A percentile compares a stretch with the other conserved stretches of the same genome.
Evolutionary conservation across 2,888 invertebrate species (phyloP).

Genomic region (Parnassius glacialis): DNA sequence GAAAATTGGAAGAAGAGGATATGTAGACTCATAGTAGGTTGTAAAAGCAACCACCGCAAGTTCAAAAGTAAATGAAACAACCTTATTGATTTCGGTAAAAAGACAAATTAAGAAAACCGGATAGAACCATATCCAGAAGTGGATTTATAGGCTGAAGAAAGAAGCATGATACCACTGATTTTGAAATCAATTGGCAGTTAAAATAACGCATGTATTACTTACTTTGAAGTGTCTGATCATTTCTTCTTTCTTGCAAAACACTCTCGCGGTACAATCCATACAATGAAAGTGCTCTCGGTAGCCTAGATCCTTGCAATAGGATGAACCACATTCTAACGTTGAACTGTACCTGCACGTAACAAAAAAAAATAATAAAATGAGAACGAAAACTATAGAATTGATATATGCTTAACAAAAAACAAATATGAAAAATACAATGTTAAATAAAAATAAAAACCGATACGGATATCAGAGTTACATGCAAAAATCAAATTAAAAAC

Average conservation of each 20-base stretch:
- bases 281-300: conserved; percentile 98
- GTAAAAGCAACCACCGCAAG: too few relatives aligned
- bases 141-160: too few relatives aligned
- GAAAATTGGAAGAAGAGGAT: too few relatives aligned
- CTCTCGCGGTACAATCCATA: conserved; percentile 85
- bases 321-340: conserved; percentile 90
- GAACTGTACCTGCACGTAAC: conserved; percentile 82
- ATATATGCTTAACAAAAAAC: neutral
- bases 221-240: conserved; percentile 97
- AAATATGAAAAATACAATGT: neutral
- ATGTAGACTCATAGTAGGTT: too few relatives aligned
- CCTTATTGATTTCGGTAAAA: too few relatives aligned
- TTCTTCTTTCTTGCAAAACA: conserved; percentile 99
- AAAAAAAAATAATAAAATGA: neutral
- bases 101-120: too few relatives aligned
- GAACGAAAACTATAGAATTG: neutral
- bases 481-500: conserved; percentile 13
- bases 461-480: conserved; percentile 16
- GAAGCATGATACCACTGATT: too few relatives aligned
- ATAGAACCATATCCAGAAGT: too few relatives aligned
- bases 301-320: conserved; percentile 92
- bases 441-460: conserved; percentile 1
- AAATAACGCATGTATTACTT: neutral
- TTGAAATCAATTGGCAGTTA: too few relatives aligned
- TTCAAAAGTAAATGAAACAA: too few relatives aligned